These are phyloP conservation scores for Drosophila phalerata DNA, from an alignment of 2,888 invertebrate genomes.

Conservation along the genomic window DNA sequence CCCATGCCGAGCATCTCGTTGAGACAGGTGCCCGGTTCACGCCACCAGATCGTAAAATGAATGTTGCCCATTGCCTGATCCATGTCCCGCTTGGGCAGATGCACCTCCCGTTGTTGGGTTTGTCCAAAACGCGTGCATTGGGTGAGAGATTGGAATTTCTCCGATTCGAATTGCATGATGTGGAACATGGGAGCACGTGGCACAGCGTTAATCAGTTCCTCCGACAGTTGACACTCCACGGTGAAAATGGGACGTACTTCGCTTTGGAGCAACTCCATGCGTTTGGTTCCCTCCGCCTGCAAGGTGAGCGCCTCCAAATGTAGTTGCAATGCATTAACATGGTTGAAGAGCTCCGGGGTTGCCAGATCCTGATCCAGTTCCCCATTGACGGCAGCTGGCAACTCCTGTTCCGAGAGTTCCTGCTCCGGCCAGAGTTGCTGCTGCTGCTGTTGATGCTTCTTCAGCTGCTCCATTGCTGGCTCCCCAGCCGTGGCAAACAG, in stretches of 20 bases:
- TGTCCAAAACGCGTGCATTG: conserved; percentile 83
- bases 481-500: conserved; percentile 76
- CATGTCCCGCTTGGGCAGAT: conserved; percentile 36
- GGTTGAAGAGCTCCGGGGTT: conserved; percentile 70
- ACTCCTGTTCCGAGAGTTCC: conserved; percentile 33
- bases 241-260: conserved; percentile 83
- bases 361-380: conserved; percentile 22
- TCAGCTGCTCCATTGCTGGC: conserved; percentile 58
- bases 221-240: conserved; percentile 81
- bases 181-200: conserved; percentile 79
- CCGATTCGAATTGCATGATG: conserved; percentile 83
- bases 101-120: conserved; percentile 74
- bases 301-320: conserved; percentile 82
- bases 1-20: conserved; percentile 83
- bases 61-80: conserved; percentile 66
- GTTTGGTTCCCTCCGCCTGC: conserved; percentile 82
- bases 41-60: conserved; percentile 83
- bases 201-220: conserved; percentile 75
- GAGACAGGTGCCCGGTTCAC: conserved; percentile 83
- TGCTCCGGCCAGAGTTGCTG: conserved; percentile 54
- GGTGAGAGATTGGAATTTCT: conserved; percentile 82
- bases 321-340: conserved; percentile 74
- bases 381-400: conserved; percentile 9
- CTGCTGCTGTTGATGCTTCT: conserved; percentile 44
- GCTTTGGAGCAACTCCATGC: conserved; percentile 78